These are phyloP conservation scores for Scaptomyza graminum DNA, from an alignment of 1,140 invertebrate genomes.

Conservation along the genomic window DNA sequence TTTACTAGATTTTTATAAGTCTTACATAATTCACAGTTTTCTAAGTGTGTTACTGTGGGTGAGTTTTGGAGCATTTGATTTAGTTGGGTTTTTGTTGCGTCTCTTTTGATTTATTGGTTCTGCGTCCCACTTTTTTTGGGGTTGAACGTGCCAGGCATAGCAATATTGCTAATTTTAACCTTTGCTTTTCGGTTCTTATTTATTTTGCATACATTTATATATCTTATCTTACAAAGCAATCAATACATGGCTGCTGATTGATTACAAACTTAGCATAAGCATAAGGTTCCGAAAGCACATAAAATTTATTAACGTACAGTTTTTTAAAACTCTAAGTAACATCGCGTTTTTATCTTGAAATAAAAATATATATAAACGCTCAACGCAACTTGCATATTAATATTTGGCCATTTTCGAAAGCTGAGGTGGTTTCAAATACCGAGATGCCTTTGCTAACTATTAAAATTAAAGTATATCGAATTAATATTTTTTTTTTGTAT, in stretches of 20 bases:
- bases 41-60: not conserved
- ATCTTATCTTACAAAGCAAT: not conserved
- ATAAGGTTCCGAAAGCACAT: conserved; percentile 11
- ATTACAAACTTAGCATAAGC: not conserved
- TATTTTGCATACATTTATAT: conserved; percentile 26
- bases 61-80: conserved; percentile 30
- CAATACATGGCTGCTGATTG: not conserved
- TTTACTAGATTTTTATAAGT: conserved; percentile 28
- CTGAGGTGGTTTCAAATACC: too few species aligned
- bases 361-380: too few species aligned
- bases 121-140: conserved; percentile 33
- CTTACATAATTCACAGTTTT: conserved; percentile 1
- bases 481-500: too few species aligned
- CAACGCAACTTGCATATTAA: too few species aligned
- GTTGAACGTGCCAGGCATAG: conserved; percentile 60
- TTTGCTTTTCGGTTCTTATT: conserved; percentile 30
- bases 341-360: too few species aligned
- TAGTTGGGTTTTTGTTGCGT: conserved; percentile 41
- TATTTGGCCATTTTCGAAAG: too few species aligned
- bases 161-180: conserved; percentile 14
- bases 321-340: too few species aligned
- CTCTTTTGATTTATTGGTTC: conserved; percentile 65
- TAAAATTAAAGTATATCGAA: too few species aligned
- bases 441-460: too few species aligned
- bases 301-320: too few species aligned